Evolutionary conservation across 1,140 invertebrate genomes (phyloP), one percentile per base, ranked within the genome.

Genomic region (Nylanderia fulva): DNA sequence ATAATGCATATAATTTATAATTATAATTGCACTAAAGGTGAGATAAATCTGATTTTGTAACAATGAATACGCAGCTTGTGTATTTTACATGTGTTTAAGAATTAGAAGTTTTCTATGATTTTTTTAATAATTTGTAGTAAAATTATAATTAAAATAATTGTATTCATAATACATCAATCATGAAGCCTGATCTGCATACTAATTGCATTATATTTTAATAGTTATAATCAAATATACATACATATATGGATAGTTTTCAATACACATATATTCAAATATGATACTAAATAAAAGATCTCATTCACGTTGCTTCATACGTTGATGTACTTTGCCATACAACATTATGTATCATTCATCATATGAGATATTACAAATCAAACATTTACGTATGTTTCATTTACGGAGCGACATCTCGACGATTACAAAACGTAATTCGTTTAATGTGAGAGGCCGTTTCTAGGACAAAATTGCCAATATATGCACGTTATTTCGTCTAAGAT

Each of bases 391-490:
- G 27, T 52, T 86, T 89, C 74, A 36, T 64, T 85, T 83, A 63
- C 86, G 80, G 76, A 68, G 69, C 69, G 72, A 87, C 54, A 39
- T 84, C 29, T 87, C 33, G 84, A 88, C 56, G n/a, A 76, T 58
- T 80, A 86, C 72, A 63, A 84, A 85, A 86, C 36, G 71, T 45
- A 48, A 60, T 54, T 72, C 76, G 71, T 87, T 76, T 74, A 84
- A 76, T 71, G 60, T 82, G 84, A 87, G 86, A 90, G 87, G 90
- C 89, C 90, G 85, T 91, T 90, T 72, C 84, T 89, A 72, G 83
- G 89, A 88, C 52, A 64, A 6, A 58, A 90, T 89, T 87, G 63
- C 33, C 54, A 72, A 86, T 72, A 84, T 52, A 88, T 82, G 80
- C 71, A 83, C 74, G 75, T 48, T 88, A 21, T 33, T 56, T 56